Base-by-base conservation (phyloP, 2,113 vertebrate species). In the Solenodon paradoxus region DNA sequence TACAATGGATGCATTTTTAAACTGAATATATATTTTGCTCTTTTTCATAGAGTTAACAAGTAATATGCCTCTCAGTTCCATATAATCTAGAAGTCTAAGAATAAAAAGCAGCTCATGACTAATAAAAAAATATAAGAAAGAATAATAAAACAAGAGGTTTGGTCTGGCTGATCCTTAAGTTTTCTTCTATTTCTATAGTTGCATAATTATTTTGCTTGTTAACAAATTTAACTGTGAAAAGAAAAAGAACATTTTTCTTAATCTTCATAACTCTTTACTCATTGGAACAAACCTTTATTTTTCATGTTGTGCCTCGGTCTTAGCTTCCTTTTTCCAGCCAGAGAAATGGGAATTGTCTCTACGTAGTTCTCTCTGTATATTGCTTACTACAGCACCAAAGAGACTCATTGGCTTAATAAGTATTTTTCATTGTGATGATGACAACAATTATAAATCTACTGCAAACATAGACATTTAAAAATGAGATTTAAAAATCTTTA, bases 341-440 rank as follows among this genome's bases (percentile, higher is more conserved):
- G 40, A 16, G 2, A 96, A 92, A 94, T 94, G 69, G 95, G 91
- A 96, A 95, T 93, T 94, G 22, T 71, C 55, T 83, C 9, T 2
- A 0, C 11, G 47, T 45, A 93, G 88, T 96, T 97, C 97, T 96
- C 83, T 42, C 94, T 95, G 38, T 22, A 40, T 57, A 51, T 1
- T 96, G 94, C 95, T 92, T 80, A 96, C 42, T 49, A 61, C 81
- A 94, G 78, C 95, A 89, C 20, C 69, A 10, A 2, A 3, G 10
- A 53, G 49, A 22, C 20, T 30, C 32, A 69, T 6, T 15, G 71
- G 84, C 79, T 96, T 93, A 95, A 90, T 74, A 94, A 97, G 90
- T 90, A 68, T 49, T 97, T 97, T 93, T 89, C 59, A 71, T 38
- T 88, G 69, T 92, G 93, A 94, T 77, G 86, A 87, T 64, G 53